Evolutionary conservation across 2,888 invertebrate species (phyloP).

Genomic region (Dastarcus helophoroides): DNA sequence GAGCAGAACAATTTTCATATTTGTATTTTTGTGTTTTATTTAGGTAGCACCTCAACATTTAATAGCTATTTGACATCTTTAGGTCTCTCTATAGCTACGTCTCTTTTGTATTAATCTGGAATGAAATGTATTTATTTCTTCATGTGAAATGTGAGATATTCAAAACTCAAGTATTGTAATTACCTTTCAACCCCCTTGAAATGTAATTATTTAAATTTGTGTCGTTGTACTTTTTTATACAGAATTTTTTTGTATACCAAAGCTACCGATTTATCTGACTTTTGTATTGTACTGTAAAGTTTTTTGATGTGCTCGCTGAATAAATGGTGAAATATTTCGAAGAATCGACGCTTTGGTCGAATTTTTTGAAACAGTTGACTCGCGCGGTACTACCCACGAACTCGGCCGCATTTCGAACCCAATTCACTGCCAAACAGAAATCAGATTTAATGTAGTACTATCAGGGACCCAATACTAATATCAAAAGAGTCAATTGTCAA

Average conservation of each 20-base stretch:
- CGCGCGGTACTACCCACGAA: too few species aligned
- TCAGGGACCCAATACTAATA: too few species aligned
- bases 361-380: too few species aligned
- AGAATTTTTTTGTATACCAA: constrained; percentile 2
- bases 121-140: constrained; percentile 12
- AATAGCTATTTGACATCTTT: constrained; percentile 10
- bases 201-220: constrained; percentile 25
- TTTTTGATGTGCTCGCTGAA: constrained; percentile 27
- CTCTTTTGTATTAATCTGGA: constrained; percentile 12
- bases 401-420: too few species aligned
- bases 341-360: too few species aligned
- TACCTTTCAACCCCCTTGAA: constrained; percentile 15
- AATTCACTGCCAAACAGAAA: too few species aligned
- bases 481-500: too few species aligned
- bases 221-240: constrained; percentile 15
- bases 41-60: constrained; percentile 22
- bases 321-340: too few species aligned
- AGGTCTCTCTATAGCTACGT: too few species aligned
- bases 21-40: constrained; percentile 31
- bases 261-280: constrained; percentile 15
- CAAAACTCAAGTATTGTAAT: constrained; percentile 16
- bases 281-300: constrained; percentile 33
- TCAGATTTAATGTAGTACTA: too few species aligned
- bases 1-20: constrained; percentile 27
- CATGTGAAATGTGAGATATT: constrained; percentile 11